A percentile compares a stretch with the other conserved stretches of the same genome.
Conservation (phyloP, 2,888 invertebrate genomes). For the Saturnia japonica region DNA sequence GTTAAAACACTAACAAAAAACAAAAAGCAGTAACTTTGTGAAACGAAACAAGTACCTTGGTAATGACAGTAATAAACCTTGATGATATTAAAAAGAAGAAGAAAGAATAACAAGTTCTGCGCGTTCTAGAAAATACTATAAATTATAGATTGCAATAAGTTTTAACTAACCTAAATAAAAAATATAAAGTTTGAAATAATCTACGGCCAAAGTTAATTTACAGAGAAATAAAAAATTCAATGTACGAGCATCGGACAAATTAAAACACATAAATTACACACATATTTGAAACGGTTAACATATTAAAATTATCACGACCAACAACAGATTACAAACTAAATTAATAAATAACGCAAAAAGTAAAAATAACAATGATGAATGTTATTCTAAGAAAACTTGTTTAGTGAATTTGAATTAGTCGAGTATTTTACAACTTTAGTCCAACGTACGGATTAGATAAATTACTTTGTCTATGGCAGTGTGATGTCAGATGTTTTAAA, state of each 20-base stretch:
- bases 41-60: too few species aligned
- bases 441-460: constrained; percentile 19
- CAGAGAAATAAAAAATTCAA: not conserved
- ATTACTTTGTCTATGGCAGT: constrained; percentile 19
- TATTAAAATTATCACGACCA: constrained; percentile 25
- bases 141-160: not conserved
- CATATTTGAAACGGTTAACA: not conserved
- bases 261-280: constrained; percentile 7
- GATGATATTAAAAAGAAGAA: too few species aligned
- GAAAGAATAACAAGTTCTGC: too few species aligned
- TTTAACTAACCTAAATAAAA: not conserved
- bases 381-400: constrained; percentile 24
- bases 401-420: constrained; percentile 27
- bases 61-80: too few species aligned
- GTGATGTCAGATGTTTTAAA: constrained; percentile 7
- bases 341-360: not conserved
- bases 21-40: too few species aligned
- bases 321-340: constrained; percentile 26
- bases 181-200: not conserved
- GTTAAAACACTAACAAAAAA: too few species aligned
- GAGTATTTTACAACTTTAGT: constrained; percentile 16
- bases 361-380: not conserved
- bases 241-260: not conserved
- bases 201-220: not conserved
- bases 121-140: too few species aligned